These are phyloP conservation scores for Muscicapa adusta DNA, from an alignment of 2,113 vertebrate species.

Conservation along the genomic window DNA sequence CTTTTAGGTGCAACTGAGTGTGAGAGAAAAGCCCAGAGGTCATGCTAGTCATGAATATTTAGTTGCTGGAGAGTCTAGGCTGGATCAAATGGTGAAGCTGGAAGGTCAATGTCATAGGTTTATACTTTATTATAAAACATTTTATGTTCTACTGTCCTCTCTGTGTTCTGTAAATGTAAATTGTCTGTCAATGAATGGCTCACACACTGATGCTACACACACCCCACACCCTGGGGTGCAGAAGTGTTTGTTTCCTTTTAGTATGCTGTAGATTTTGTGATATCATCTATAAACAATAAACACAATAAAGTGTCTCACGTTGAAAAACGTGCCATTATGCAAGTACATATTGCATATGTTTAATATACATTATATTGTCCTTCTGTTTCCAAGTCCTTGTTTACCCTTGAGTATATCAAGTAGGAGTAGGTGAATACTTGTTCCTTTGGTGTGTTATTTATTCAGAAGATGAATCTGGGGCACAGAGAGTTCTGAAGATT, in stretches of 20 bases:
- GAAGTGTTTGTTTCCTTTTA: background rate
- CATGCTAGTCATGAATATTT: constrained; percentile 35
- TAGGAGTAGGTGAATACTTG: background rate
- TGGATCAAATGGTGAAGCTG: background rate
- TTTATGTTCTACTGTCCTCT: background rate
- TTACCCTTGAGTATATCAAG: background rate
- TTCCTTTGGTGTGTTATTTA: background rate
- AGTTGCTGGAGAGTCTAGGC: constrained; percentile 10
- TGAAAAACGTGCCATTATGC: background rate
- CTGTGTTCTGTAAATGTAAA: constrained; percentile 7
- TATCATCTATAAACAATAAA: background rate
- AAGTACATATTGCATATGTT: background rate
- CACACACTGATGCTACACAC: too few species aligned
- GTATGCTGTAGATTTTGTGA: background rate
- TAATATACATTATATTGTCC: background rate
- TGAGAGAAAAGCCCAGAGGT: background rate
- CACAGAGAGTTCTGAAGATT: background rate
- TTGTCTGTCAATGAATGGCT: background rate
- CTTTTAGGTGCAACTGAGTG: background rate
- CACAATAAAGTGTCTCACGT: background rate
- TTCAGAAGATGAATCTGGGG: background rate
- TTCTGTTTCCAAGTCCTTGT: background rate
- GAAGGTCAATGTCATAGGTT: background rate
- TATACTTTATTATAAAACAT: background rate
- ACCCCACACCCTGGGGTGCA: too few species aligned